Evolutionary conservation across 2,113 vertebrate genomes (phyloP).

Genomic region (Sylvicapra grimmia): DNA sequence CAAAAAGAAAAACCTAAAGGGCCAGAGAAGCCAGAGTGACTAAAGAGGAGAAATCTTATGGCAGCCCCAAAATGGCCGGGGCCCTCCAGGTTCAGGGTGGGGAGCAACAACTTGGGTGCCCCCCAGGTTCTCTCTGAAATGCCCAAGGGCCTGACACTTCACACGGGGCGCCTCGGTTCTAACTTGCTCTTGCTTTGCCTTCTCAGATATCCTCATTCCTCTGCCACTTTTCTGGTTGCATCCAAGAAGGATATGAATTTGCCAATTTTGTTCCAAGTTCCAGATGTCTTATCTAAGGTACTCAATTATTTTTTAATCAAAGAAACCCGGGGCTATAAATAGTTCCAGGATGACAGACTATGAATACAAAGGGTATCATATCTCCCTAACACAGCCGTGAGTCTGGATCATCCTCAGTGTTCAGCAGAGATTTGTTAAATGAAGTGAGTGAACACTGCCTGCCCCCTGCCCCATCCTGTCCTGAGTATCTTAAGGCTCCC

Average conservation of each 20-base stretch:
- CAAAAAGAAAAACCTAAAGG: not conserved
- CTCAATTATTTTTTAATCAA: not conserved
- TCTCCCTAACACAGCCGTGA: no score
- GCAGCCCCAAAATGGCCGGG: not conserved
- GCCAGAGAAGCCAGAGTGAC: not conserved
- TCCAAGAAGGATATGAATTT: slow-evolving; percentile 8
- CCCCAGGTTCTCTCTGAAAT: not conserved
- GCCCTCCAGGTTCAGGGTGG: not conserved
- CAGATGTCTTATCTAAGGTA: slow-evolving; percentile 51
- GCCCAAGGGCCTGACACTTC: not conserved
- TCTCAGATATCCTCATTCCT: not conserved
- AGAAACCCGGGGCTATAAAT: not conserved
- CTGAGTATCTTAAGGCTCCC: not conserved
- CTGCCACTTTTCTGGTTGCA: not conserved
- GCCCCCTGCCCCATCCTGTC: not conserved
- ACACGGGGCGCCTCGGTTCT: not conserved
- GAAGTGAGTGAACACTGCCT: not conserved
- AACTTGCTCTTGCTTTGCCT: not conserved
- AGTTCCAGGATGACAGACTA: not conserved
- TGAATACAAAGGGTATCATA: not conserved
- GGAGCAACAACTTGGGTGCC: fast-evolving
- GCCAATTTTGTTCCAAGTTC: slow-evolving; percentile 4
- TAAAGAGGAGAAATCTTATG: not conserved
- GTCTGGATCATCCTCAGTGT: not conserved
- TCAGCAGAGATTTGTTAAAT: not conserved